Percentiles rank a stretch among this genome's conserved stretches.
Evolutionary conservation across 2,797 vertebrate species (phyloP).

Genomic region (Sternotherus odoratus): DNA sequence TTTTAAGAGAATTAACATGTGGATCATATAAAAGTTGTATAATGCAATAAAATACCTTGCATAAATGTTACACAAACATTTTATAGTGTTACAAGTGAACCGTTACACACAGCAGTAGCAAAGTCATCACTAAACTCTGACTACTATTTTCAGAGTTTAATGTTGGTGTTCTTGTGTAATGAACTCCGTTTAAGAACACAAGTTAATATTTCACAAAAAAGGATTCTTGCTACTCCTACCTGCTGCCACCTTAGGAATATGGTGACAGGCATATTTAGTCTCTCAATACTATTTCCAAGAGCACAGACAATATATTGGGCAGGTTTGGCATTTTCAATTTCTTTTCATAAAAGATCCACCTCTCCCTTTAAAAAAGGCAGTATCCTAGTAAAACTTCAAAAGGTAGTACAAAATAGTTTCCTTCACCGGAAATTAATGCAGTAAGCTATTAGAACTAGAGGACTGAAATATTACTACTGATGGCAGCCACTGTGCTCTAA

Average conservation of each 20-base stretch:
- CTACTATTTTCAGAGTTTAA: neutral
- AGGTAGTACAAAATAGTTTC: rapidly evolving
- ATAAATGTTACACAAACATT: neutral
- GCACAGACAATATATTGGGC: neutral
- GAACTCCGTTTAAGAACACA: neutral
- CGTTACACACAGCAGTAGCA: neutral
- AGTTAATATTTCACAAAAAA: neutral
- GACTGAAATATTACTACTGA: neutral
- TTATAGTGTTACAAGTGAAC: neutral
- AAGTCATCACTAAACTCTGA: neutral
- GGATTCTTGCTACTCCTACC: neutral
- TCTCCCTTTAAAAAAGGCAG: neutral
- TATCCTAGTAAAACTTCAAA: neutral
- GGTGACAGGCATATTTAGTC: neutral
- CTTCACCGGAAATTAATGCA: neutral
- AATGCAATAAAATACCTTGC: constrained; percentile 6
- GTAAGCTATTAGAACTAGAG: neutral
- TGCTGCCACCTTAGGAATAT: neutral
- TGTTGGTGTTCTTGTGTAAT: neutral
- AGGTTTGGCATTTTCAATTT: rapidly evolving
- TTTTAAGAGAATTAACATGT: constrained; percentile 27
- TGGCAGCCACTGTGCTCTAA: neutral
- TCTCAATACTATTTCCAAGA: neutral
- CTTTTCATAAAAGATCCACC: neutral
- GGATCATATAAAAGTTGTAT: constrained; percentile 10